phyloP scores from a whole-genome alignment of 2,113 vertebrate species.

The Crotophaga sulcirostris region DNA sequence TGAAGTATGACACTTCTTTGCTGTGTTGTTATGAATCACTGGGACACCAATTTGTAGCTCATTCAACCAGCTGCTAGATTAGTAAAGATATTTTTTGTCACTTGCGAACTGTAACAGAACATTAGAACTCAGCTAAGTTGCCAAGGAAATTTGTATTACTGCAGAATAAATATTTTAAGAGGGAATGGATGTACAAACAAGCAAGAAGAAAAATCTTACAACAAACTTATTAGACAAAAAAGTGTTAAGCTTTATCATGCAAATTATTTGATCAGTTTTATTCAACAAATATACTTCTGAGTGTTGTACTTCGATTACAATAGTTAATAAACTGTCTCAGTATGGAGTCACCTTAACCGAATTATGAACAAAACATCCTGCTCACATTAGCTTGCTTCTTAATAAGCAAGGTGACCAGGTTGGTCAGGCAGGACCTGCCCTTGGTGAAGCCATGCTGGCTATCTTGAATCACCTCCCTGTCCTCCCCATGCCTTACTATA shows the following conservation, averaged over 20 bases:
- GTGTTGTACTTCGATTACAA: background rate
- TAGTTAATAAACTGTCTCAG: background rate
- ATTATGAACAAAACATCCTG: background rate
- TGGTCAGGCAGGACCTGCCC: too few relatives aligned
- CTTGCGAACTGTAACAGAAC: conserved; percentile 29
- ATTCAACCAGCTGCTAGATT: background rate
- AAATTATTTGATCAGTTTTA: background rate
- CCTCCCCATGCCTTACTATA: too few relatives aligned
- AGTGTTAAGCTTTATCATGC: background rate
- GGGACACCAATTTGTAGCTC: background rate
- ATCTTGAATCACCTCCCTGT: too few relatives aligned
- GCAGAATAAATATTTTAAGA: conserved; percentile 53
- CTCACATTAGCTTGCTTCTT: background rate
- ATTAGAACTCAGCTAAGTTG: background rate
- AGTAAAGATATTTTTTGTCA: background rate
- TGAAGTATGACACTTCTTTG: background rate
- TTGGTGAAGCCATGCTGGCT: too few relatives aligned
- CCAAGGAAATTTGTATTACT: conserved; percentile 32
- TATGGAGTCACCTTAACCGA: background rate
- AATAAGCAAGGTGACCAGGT: background rate
- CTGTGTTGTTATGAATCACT: background rate
- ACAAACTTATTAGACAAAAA: background rate
- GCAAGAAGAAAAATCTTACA: background rate
- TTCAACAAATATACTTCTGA: background rate
- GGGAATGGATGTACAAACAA: conserved; percentile 34